Base-by-base conservation (phyloP, 2,113 vertebrate species). In the Scopus umbretta region DNA sequence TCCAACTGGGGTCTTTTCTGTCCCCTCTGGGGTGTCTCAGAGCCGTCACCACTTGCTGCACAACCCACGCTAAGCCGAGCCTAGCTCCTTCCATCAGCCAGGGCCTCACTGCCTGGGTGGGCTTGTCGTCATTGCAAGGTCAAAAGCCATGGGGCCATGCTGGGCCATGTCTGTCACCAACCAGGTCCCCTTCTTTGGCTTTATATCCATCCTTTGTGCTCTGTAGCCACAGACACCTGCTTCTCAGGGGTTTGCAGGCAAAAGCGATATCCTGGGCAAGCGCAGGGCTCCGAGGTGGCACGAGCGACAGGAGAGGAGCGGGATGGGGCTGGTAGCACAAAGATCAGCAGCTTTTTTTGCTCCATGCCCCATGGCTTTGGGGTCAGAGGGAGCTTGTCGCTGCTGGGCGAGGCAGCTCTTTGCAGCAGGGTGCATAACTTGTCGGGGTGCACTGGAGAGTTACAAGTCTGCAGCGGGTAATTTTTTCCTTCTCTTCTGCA, bases 401-500 rank as follows among this genome's bases (percentile, higher is more conserved):
- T 5, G 50, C 50, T 38, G 40, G 25, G 32, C 4, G 8, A 36
- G 82, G 50, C 42, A 83, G 30, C 55, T 66, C 72, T 67, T 55
- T 36, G 30, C 65, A 47, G 58, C 29, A 3, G 58, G 62, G 43
- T 11, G 70, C 32, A 18, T 29, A 29, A 79, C 89, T 85, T 53
- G 58, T 71, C 58, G 1, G 78, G 80, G 42, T 80, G 63, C 49
- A 2, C 49, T 7, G n/a, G 26, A 4, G 18, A 91, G 56, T 79
- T 87, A 32, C 23, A 5, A 18, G 3, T 52, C 66, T 78, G 83
- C 83, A 63, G 92, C 1, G 0, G 80, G 83, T 89, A 55, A 92
- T 96, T 96, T 91, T 91, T 94, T 71, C 78, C 66, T 78, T 66
- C 65, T 80, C 86, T 80, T 80, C 56, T 73, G 78, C 96, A 94